These are phyloP conservation scores for Phyllostomus hastatus DNA, from an alignment of 2,113 vertebrate species.

Conservation along the genomic window DNA sequence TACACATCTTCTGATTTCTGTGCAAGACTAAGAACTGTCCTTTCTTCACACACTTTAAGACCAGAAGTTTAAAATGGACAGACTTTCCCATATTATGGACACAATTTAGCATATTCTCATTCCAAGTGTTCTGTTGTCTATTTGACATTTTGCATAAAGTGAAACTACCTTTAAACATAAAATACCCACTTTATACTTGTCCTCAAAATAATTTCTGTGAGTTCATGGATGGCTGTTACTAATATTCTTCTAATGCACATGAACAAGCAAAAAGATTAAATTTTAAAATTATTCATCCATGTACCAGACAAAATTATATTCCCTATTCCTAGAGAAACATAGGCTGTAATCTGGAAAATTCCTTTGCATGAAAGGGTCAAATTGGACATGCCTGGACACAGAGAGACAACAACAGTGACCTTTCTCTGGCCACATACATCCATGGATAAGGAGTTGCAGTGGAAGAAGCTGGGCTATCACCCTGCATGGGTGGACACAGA, in stretches of 20 bases:
- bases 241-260: not conserved
- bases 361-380: not conserved
- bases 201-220: not conserved
- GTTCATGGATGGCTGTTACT: not conserved
- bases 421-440: rapidly evolving
- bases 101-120: not conserved
- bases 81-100: not conserved
- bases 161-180: not conserved
- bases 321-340: not conserved
- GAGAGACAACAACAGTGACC: not conserved
- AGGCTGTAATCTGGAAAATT: not conserved
- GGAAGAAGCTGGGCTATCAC: not conserved
- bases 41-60: not conserved
- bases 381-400: not conserved
- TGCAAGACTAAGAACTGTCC: not conserved
- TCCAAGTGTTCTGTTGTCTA: not conserved
- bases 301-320: not conserved
- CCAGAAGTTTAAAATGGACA: not conserved
- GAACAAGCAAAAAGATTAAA: not conserved
- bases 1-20: not conserved
- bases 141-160: not conserved
- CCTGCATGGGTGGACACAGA: not conserved
- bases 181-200: not conserved
- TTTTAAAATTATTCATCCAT: not conserved
- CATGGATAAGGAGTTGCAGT: not conserved